Percentiles rank a stretch among this genome's conserved stretches.
phyloP scores from a whole-genome alignment of 2,797 vertebrate species.

The Smutsia temminckii region DNA sequence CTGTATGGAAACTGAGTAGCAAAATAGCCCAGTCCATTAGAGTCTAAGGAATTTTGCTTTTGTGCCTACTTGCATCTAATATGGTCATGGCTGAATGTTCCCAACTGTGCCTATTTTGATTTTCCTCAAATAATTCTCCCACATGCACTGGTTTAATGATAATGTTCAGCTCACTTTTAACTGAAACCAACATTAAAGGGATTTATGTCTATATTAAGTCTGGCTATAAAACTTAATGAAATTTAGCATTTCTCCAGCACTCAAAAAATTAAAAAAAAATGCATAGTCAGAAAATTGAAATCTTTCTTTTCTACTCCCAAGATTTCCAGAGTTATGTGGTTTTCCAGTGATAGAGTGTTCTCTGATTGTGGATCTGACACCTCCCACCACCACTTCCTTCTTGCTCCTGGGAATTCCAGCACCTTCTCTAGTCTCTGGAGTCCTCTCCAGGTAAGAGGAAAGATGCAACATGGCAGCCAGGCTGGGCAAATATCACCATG shows the following conservation, averaged over 20 bases:
- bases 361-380: background rate
- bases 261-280: slow-evolving; percentile 37
- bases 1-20: slow-evolving; percentile 63
- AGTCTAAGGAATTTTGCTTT: slow-evolving; percentile 59
- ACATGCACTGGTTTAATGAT: slow-evolving; percentile 61
- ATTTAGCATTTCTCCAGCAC: slow-evolving; percentile 69
- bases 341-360: background rate
- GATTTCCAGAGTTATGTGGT: background rate
- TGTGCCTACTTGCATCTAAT: slow-evolving; percentile 45
- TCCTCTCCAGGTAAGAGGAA: background rate
- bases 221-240: slow-evolving; percentile 78
- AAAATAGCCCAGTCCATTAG: slow-evolving; percentile 58
- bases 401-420: slow-evolving; percentile 37
- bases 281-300: slow-evolving; percentile 4
- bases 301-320: background rate
- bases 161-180: slow-evolving; percentile 75
- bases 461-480: accelerated
- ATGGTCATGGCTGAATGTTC: slow-evolving; percentile 63
- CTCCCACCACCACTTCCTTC: background rate
- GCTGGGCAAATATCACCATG: too few species aligned
- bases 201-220: slow-evolving; percentile 77
- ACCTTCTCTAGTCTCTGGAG: background rate
- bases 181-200: slow-evolving; percentile 69
- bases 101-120: slow-evolving; percentile 71
- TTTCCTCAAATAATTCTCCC: slow-evolving; percentile 73